Conservation (phyloP, 2,888 invertebrate genomes). For the Oegoconia quadripuncta region DNA sequence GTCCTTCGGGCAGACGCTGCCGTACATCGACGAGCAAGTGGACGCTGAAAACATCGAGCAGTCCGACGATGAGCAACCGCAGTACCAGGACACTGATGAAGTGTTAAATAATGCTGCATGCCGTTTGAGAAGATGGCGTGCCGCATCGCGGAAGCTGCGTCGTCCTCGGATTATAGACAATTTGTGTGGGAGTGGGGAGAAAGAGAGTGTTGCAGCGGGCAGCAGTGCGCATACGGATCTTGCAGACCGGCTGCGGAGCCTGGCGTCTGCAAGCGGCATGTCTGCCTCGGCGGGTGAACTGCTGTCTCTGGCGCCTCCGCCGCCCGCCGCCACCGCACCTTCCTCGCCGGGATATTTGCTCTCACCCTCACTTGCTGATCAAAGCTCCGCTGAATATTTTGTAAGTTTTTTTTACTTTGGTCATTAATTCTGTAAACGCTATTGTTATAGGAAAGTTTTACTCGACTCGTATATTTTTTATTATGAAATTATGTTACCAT, state of each 20-base stretch:
- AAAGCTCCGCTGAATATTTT: constrained; percentile 64
- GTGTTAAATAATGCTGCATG: constrained; percentile 68
- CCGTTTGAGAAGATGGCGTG: constrained; percentile 71
- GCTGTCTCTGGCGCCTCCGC: constrained; percentile 68
- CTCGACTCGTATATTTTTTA: too few relatives aligned
- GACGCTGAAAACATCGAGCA: constrained; percentile 41
- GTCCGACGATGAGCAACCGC: constrained; percentile 56
- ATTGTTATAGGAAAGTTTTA: background rate
- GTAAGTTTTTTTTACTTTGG: constrained; percentile 40
- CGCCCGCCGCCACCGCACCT: constrained; percentile 69
- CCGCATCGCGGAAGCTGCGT: constrained; percentile 71
- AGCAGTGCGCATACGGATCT: constrained; percentile 64
- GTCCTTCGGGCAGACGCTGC: constrained; percentile 42
- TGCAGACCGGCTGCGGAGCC: constrained; percentile 62
- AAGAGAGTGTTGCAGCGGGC: constrained; percentile 35
- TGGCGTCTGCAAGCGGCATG: constrained; percentile 69
- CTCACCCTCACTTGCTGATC: constrained; percentile 66
- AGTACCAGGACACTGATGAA: constrained; percentile 54
- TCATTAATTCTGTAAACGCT: background rate
- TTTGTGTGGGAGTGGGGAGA: constrained; percentile 50
- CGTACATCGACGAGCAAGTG: constrained; percentile 61
- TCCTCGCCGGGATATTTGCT: constrained; percentile 70
- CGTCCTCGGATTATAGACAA: constrained; percentile 73
- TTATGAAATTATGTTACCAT: too few relatives aligned
- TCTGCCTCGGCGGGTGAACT: constrained; percentile 66